These are phyloP conservation scores for Bursaphelenchus okinawaensis DNA, from an alignment of 2,888 invertebrate species.

Conservation along the genomic window DNA sequence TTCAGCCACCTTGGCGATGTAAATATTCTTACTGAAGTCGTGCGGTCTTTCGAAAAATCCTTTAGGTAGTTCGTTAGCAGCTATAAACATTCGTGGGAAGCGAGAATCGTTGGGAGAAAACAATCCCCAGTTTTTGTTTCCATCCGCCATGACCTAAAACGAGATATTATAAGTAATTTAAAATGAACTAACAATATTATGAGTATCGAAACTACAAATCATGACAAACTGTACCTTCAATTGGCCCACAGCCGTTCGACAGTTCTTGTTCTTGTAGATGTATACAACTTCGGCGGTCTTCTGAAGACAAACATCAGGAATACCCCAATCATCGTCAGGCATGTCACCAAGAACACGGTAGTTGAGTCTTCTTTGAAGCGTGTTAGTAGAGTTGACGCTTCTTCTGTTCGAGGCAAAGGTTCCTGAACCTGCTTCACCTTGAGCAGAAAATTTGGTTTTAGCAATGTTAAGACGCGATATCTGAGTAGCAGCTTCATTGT, in stretches of 20 bases:
- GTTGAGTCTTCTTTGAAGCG: conserved; percentile 13
- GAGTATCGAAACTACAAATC: too few relatives aligned
- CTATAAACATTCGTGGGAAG: conserved; percentile 73
- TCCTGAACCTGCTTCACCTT: neutral
- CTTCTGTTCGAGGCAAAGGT: neutral
- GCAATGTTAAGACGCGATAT: neutral
- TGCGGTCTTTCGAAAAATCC: conserved; percentile 64
- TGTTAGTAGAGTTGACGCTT: neutral
- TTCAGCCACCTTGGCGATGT: conserved; percentile 47
- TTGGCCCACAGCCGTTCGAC: conserved; percentile 68
- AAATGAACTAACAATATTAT: too few relatives aligned
- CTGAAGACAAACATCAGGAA: conserved; percentile 57
- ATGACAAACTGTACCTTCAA: conserved; percentile 54
- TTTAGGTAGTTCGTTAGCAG: conserved; percentile 61
- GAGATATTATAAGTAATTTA: neutral
- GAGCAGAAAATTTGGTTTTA: neutral
- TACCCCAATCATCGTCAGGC: conserved; percentile 36
- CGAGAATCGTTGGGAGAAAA: conserved; percentile 66
- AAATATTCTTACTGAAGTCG: conserved; percentile 57
- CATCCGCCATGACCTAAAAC: conserved; percentile 58
- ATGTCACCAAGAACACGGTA: conserved; percentile 31
- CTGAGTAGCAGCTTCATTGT: neutral
- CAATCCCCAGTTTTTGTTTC: conserved; percentile 66
- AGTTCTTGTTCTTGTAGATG: conserved; percentile 71
- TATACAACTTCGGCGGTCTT: conserved; percentile 64